phyloP scores from a whole-genome alignment of 2,888 invertebrate genomes.

The Baronia brevicornis region DNA sequence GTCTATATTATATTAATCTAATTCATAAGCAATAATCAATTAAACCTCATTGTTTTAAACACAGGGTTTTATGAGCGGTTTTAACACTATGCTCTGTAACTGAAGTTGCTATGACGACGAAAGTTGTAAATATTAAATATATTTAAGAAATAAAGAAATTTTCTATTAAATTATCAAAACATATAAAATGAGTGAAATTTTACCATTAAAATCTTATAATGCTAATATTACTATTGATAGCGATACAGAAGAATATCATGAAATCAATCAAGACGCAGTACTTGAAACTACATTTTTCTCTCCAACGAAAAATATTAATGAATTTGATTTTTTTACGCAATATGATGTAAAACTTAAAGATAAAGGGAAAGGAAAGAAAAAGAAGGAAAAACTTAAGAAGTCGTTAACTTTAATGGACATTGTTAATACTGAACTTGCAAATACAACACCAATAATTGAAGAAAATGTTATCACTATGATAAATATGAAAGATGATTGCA shows the following conservation, averaged over 20 bases:
- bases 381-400: slow-evolving; percentile 32
- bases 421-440: slow-evolving; percentile 44
- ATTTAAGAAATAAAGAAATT: neutral
- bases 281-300: slow-evolving; percentile 26
- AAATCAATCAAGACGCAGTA: slow-evolving; percentile 39
- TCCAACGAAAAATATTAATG: slow-evolving; percentile 28
- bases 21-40: too few relatives aligned
- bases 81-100: too few relatives aligned
- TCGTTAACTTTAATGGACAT: slow-evolving; percentile 46
- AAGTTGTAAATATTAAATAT: slow-evolving; percentile 1
- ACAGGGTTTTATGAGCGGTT: too few relatives aligned
- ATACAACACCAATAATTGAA: slow-evolving; percentile 31
- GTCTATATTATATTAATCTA: too few relatives aligned
- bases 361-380: slow-evolving; percentile 7
- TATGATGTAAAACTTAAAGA: slow-evolving; percentile 29
- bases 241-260: slow-evolving; percentile 58
- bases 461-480: slow-evolving; percentile 37
- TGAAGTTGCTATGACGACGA: slow-evolving; percentile 6
- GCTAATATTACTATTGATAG: slow-evolving; percentile 27
- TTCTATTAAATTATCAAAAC: too few relatives aligned
- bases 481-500: slow-evolving; percentile 25
- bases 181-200: slow-evolving; percentile 39
- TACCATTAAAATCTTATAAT: slow-evolving; percentile 42
- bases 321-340: slow-evolving; percentile 52
- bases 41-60: too few relatives aligned